A percentile compares a stretch with the other conserved stretches of the same genome.
These are phyloP conservation scores for Macaria notata DNA, from an alignment of 2,888 invertebrate genomes.

Conservation along the genomic window DNA sequence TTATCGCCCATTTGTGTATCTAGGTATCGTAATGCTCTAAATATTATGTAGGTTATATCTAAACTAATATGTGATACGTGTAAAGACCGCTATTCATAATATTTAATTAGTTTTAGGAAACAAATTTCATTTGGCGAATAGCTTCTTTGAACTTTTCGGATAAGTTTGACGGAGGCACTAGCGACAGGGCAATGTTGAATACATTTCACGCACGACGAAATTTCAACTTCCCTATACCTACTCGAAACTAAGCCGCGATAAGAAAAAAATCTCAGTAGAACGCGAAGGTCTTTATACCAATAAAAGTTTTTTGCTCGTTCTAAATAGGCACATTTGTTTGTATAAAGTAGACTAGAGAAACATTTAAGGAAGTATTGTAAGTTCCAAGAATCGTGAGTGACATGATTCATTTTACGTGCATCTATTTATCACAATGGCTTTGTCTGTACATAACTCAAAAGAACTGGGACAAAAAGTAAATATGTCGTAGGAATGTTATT, in stretches of 20 bases:
- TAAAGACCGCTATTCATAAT: too few species aligned
- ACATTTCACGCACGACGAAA: constrained; percentile 14
- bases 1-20: too few species aligned
- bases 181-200: constrained; percentile 8
- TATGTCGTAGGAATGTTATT: neutral
- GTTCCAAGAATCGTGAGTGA: constrained; percentile 15
- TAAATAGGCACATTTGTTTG: too few species aligned
- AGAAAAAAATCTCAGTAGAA: constrained; percentile 15
- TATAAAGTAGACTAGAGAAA: neutral
- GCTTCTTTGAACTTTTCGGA: too few species aligned
- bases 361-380: constrained; percentile 16
- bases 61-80: too few species aligned
- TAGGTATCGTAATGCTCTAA: too few species aligned
- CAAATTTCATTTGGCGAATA: too few species aligned
- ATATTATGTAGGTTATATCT: too few species aligned
- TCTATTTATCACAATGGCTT: constrained; percentile 10
- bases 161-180: neutral
- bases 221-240: constrained; percentile 17
- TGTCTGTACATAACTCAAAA: constrained; percentile 2
- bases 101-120: too few species aligned
- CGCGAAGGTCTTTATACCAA: constrained; percentile 24
- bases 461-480: neutral
- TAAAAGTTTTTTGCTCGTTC: constrained; percentile 13
- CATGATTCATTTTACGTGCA: constrained; percentile 23
- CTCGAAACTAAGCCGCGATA: neutral